Percentiles rank a stretch among this genome's conserved stretches.
Conservation (phyloP, 2,113 vertebrate genomes). For the Alaudala cheleensis region DNA sequence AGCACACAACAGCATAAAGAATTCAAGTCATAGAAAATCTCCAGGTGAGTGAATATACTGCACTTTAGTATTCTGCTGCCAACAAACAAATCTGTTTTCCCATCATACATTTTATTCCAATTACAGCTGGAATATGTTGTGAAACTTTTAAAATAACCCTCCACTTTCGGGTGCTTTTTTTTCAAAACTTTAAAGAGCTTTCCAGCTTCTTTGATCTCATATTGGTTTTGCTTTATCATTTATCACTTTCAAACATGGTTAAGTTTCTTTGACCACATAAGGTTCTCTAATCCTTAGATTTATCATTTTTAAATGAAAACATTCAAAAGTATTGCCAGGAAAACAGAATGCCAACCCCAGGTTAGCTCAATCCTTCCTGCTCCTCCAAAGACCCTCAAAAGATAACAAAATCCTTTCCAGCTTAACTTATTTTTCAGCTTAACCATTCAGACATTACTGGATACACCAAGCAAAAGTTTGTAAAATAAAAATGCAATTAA, state of each 20-base stretch:
- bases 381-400: neutral
- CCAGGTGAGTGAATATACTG: neutral
- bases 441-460: neutral
- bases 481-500: neutral
- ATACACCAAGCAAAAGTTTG: neutral
- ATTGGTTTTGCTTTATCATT: constrained; percentile 7
- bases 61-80: neutral
- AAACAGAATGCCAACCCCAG: neutral
- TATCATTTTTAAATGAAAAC: neutral
- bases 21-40: neutral
- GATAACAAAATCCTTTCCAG: neutral
- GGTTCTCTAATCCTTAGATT: neutral
- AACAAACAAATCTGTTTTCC: neutral
- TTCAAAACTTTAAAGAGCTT: neutral
- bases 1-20: neutral
- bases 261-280: neutral
- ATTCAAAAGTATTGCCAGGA: neutral
- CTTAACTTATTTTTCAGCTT: neutral
- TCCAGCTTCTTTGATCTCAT: neutral
- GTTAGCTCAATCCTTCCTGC: neutral
- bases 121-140: neutral
- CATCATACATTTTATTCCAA: neutral
- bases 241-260: neutral
- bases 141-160: constrained; percentile 12
- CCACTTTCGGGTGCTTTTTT: neutral